phyloP scores from a whole-genome alignment of 1,140 invertebrate genomes.

The Halesus radiatus region DNA sequence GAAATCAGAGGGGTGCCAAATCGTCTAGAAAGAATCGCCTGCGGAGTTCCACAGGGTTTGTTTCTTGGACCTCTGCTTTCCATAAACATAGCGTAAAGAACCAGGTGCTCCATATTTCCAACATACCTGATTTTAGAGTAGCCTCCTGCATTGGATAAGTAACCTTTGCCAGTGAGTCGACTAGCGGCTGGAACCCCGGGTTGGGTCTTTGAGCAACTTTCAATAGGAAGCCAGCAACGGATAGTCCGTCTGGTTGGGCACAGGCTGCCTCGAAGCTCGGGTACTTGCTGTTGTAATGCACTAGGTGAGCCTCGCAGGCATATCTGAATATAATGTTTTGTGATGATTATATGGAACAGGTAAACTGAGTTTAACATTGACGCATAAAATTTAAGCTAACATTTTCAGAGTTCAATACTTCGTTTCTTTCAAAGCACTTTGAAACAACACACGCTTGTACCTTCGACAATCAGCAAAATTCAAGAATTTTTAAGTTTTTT shows the following conservation, averaged over 20 bases:
- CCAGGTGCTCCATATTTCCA: background rate
- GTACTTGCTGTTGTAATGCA: slow-evolving; percentile 86
- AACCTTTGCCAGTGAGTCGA: slow-evolving; percentile 34
- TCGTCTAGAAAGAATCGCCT: too few species aligned
- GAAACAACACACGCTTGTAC: too few species aligned
- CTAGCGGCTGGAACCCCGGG: slow-evolving; percentile 58
- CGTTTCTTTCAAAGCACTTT: too few species aligned
- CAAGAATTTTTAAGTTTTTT: too few species aligned
- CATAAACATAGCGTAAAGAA: background rate
- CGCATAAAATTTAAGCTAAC: too few species aligned
- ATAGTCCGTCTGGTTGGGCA: slow-evolving; percentile 81
- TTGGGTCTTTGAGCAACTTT: slow-evolving; percentile 69
- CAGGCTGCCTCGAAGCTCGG: slow-evolving; percentile 76
- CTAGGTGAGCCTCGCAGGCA: slow-evolving; percentile 83
- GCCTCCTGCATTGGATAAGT: background rate
- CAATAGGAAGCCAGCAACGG: slow-evolving; percentile 82
- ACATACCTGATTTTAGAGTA: slow-evolving; percentile 31
- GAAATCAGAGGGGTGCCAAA: too few species aligned
- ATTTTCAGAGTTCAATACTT: too few species aligned
- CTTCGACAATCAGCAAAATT: too few species aligned
- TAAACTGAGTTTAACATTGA: too few species aligned
- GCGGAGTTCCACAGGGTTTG: too few species aligned
- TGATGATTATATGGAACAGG: too few species aligned
- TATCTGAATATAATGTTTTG: slow-evolving; percentile 65
- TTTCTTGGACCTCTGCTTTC: too few species aligned